phyloP scores from a whole-genome alignment of 1,140 invertebrate genomes.

The Phymastichus coffea region DNA sequence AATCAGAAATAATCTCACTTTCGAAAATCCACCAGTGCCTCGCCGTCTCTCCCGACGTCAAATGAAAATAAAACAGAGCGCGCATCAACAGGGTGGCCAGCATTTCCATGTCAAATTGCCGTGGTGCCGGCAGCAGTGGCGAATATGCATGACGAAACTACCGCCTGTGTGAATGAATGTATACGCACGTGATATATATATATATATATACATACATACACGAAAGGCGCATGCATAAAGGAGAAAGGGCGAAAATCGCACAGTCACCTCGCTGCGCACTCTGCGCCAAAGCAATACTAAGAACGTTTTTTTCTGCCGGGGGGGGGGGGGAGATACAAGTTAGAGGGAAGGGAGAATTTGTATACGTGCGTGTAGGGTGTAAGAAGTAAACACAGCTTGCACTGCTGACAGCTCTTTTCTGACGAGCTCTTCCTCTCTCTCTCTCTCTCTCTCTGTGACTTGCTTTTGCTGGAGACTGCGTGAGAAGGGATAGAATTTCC shows the following conservation, averaged over 20 bases:
- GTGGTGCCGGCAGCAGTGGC: too few relatives aligned
- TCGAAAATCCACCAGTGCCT: conserved; percentile 27
- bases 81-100: conserved; percentile 19
- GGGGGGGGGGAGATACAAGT: too few relatives aligned
- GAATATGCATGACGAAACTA: conserved; percentile 32
- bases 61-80: conserved; percentile 25
- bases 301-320: neutral
- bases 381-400: conserved; percentile 46
- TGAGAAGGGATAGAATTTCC: too few relatives aligned
- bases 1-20: conserved; percentile 24
- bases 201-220: conserved; percentile 9
- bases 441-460: too few relatives aligned
- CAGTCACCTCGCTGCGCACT: neutral
- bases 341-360: too few relatives aligned
- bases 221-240: conserved; percentile 20
- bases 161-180: too few relatives aligned
- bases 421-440: too few relatives aligned
- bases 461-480: too few relatives aligned
- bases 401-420: too few relatives aligned
- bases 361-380: conserved; percentile 28
- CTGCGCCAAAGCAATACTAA: neutral
- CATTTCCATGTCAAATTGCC: conserved; percentile 30
- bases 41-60: conserved; percentile 13
- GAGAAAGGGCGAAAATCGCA: conserved; percentile 6
- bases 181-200: too few relatives aligned